A percentile compares a stretch with the other conserved stretches of the same genome.
These are phyloP conservation scores for Aplodontia rufa DNA, from an alignment of 2,113 vertebrate genomes.

Conservation along the genomic window DNA sequence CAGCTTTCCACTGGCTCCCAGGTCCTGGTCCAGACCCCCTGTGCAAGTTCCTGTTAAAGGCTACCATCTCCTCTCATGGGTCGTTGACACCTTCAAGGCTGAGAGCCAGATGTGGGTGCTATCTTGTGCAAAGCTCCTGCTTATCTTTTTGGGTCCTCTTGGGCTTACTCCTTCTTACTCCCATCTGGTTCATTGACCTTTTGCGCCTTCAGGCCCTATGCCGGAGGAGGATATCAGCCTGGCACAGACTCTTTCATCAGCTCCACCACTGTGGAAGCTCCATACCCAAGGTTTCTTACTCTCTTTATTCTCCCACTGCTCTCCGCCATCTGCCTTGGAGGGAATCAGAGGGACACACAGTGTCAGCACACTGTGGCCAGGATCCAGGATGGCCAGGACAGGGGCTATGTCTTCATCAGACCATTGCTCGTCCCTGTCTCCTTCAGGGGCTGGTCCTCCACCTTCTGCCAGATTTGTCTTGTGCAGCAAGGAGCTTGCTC, in stretches of 20 bases:
- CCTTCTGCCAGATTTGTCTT: background rate
- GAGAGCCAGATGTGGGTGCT: background rate
- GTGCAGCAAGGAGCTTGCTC: accelerated
- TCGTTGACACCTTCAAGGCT: background rate
- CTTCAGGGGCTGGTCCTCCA: background rate
- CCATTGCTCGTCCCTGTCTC: no score
- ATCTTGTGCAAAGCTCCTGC: no score
- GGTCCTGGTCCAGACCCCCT: background rate
- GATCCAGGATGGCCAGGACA: background rate
- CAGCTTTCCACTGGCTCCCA: accelerated
- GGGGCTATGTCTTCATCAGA: background rate
- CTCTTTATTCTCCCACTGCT: background rate
- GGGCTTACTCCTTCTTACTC: background rate
- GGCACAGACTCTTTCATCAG: no score
- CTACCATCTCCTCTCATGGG: background rate
- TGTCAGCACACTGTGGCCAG: background rate
- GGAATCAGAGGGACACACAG: background rate
- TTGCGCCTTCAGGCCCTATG: background rate
- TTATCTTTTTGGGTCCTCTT: background rate
- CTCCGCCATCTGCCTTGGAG: background rate
- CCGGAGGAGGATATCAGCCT: no score
- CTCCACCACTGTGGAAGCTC: background rate
- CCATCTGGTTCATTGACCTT: background rate
- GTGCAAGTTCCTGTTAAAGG: background rate
- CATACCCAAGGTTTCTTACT: background rate